These are phyloP conservation scores for Altica lythri DNA, from an alignment of 2,888 invertebrate genomes.

Conservation along the genomic window DNA sequence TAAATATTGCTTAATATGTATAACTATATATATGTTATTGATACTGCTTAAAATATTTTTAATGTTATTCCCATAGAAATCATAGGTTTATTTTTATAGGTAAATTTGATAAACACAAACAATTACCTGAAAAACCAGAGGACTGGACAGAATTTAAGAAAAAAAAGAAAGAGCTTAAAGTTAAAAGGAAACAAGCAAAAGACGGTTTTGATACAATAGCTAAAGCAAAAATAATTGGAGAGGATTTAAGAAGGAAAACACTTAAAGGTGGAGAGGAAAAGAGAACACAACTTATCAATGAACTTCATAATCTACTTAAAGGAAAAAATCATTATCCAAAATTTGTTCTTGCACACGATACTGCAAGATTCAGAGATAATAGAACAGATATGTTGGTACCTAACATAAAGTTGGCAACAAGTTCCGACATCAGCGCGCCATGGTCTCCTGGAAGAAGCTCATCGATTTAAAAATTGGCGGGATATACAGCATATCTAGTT, in stretches of 20 bases:
- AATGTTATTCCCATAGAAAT: background rate
- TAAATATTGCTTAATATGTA: background rate
- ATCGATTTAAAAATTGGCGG: no score
- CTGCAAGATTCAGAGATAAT: no score
- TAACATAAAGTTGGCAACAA: no score
- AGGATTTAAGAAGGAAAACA: constrained; percentile 59
- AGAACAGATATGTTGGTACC: no score
- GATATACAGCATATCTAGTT: no score
- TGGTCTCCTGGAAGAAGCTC: no score
- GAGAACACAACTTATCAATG: constrained; percentile 63
- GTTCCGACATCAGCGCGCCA: no score
- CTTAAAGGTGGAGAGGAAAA: constrained; percentile 63
- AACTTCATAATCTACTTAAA: constrained; percentile 68
- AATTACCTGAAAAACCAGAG: constrained; percentile 53
- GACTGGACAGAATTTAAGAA: constrained; percentile 78
- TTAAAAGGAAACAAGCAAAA: constrained; percentile 67
- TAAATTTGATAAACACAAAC: constrained; percentile 24
- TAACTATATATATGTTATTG: background rate
- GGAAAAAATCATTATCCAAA: constrained; percentile 66
- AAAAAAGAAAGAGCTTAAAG: constrained; percentile 72
- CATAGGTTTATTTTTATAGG: constrained; percentile 15
- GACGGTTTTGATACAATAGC: constrained; percentile 59
- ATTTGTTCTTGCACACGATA: constrained; percentile 82
- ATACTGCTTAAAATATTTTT: background rate
- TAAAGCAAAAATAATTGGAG: constrained; percentile 65